A percentile compares a stretch with the other conserved stretches of the same genome.
phyloP scores from a whole-genome alignment of 2,113 vertebrate genomes.

The Alethe diademata region DNA sequence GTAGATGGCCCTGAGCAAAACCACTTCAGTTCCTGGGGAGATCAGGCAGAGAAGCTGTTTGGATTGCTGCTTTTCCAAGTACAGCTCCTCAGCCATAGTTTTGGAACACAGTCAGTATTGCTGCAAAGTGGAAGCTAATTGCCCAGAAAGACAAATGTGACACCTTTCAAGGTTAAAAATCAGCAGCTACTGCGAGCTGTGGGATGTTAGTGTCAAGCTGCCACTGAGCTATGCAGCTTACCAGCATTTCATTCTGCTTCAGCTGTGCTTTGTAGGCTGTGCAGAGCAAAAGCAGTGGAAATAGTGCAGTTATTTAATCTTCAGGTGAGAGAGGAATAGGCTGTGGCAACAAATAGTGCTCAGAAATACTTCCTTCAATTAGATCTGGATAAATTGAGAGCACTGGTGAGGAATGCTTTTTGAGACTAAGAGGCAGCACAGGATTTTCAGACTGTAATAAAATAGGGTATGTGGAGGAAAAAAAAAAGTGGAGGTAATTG shows the following conservation, averaged over 20 bases:
- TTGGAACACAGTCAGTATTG: background rate
- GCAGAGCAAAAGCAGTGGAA: background rate
- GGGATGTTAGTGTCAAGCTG: background rate
- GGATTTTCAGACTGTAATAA: background rate
- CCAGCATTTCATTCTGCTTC: conserved; percentile 19
- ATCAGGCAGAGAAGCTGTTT: background rate
- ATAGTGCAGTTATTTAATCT: background rate
- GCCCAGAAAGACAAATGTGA: background rate
- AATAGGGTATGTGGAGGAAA: background rate
- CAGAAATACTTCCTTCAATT: background rate
- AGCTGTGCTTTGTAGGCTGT: background rate
- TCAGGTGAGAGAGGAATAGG: background rate
- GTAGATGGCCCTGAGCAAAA: background rate
- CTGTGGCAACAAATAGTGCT: background rate
- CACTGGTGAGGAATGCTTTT: background rate
- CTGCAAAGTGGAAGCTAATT: background rate
- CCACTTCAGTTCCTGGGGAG: background rate
- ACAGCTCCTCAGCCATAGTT: background rate
- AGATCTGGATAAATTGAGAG: background rate
- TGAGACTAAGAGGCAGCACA: background rate
- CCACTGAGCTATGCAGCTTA: background rate
- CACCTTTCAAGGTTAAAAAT: background rate
- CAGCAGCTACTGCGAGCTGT: background rate
- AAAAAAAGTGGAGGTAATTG: background rate
- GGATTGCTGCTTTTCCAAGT: background rate